Percentiles rank a stretch among this genome's conserved stretches.
These are phyloP conservation scores for Drosophila subobscura DNA, from an alignment of 1,140 invertebrate genomes.

Conservation along the genomic window DNA sequence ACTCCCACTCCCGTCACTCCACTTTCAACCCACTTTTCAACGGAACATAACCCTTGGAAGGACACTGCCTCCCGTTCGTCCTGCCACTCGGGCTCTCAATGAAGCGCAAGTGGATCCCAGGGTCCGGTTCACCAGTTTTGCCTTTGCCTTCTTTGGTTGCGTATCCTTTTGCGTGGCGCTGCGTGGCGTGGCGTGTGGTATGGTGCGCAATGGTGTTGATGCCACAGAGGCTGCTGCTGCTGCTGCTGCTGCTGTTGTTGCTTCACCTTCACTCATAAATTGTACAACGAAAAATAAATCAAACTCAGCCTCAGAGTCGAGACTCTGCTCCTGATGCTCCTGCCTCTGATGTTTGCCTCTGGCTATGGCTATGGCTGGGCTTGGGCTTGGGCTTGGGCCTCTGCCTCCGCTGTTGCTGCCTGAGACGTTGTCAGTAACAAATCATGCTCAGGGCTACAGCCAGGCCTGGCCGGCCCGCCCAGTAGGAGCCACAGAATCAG, in stretches of 20 bases:
- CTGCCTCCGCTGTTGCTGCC: constrained; percentile 50
- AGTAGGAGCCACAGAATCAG: constrained; percentile 49
- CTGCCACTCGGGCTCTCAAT: constrained; percentile 33
- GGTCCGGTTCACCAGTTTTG: constrained; percentile 19
- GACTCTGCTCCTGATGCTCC: constrained; percentile 18
- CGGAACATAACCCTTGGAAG: constrained; percentile 64
- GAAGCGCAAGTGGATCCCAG: constrained; percentile 35
- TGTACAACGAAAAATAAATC: constrained; percentile 80
- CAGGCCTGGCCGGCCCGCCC: constrained; percentile 22
- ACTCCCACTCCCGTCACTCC: neutral
- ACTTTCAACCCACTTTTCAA: constrained; percentile 14
- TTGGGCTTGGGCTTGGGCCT: neutral
- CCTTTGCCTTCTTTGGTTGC: constrained; percentile 15
- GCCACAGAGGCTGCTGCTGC: constrained; percentile 10
- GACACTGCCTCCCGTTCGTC: constrained; percentile 1
- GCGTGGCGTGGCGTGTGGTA: no score
- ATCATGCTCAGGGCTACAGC: constrained; percentile 76
- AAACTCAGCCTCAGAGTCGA: constrained; percentile 61
- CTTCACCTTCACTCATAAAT: constrained; percentile 82
- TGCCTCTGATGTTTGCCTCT: constrained; percentile 4
- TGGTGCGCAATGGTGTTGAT: constrained; percentile 6
- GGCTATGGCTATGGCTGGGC: constrained; percentile 26
- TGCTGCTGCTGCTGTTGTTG: constrained; percentile 30
- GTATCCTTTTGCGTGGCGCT: no score
- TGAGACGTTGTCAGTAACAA: constrained; percentile 80